Evolutionary conservation across 2,113 vertebrate genomes (phyloP), one percentile per base, ranked within the genome.

Genomic region (Oreochromis tanganicae): DNA sequence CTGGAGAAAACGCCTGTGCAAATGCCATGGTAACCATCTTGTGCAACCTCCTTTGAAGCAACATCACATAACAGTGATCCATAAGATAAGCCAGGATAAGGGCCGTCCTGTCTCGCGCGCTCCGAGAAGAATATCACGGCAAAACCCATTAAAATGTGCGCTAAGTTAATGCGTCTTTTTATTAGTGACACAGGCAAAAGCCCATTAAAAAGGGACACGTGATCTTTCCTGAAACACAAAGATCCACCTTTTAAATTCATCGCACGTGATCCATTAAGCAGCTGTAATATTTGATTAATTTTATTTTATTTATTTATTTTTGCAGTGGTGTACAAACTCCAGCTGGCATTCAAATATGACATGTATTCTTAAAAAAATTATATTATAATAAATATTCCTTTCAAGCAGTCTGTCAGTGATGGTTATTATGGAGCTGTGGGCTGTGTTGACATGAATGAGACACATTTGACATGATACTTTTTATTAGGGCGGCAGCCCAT

Each of bases 1-100:
- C 85, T 63, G 50, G 50, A 91, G 84, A 88, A 68, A 90, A 87
- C 34, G 66, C 87, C 81, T 85, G 89, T 87, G 84, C 82, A 91
- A 94, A 91, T 90, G 85, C 91, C 90, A 94, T 95, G 91, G 93
- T 81, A 94, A 95, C 93, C 87, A 88, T 85, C 75, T 91, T 90
- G 81, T 81, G 89, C 83, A 93, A 86, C 88, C 83, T 89, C 73
- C 89, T 93, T 85, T 90, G 85, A 93, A 68, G 83, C 88, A 88
- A 88, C 87, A 92, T 92, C 88, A 86, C 88, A 86, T 81, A 87
- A 87, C 52, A 92, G 82, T 88, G 88, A 85, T 86, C 81, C 75
- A 68, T 80, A 81, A 92, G 90, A 92, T 87, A 85, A 85, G 79
- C 75, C 81, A 16, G 83, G 61, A 83, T 82, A 86, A 93, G 80